A percentile compares a stretch with the other conserved stretches of the same genome.
phyloP scores from a whole-genome alignment of 1,140 invertebrate genomes.

The Scylla paramamosain region DNA sequence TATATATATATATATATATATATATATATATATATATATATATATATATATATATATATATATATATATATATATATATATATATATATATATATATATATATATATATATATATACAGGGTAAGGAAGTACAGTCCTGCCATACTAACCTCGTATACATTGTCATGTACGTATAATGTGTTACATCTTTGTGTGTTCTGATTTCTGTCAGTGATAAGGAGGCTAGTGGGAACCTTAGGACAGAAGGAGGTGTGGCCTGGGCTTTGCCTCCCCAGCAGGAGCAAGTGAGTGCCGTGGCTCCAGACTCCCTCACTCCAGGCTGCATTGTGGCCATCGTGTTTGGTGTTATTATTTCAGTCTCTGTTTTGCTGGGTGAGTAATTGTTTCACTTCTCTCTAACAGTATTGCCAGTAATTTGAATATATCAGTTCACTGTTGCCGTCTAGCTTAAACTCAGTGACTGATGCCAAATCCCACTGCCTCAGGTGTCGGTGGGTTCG shows the following conservation, averaged over 20 bases:
- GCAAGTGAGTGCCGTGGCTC: conserved; percentile 69
- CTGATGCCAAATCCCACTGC: neutral
- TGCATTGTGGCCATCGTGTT: conserved; percentile 72
- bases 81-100: no score
- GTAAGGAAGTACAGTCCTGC: no score
- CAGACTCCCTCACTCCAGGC: conserved; percentile 57
- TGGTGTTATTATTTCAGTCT: conserved; percentile 64
- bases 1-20: no score
- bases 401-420: neutral
- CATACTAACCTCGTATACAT: no score
- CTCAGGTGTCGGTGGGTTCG: conserved; percentile 85
- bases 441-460: no score
- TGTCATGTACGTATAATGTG: no score
- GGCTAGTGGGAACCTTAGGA: neutral
- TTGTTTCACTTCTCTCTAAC: no score
- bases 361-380: conserved; percentile 65
- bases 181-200: no score
- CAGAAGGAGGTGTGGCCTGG: neutral
- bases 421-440: neutral
- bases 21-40: no score
- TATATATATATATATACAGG: no score
- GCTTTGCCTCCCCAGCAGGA: conserved; percentile 67
- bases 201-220: conserved; percentile 8
- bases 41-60: no score
- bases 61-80: no score